Percentiles rank a stretch among this genome's conserved stretches.
Evolutionary conservation across 2,113 vertebrate species (phyloP).

Genomic region (Benitochromis conjunctus): DNA sequence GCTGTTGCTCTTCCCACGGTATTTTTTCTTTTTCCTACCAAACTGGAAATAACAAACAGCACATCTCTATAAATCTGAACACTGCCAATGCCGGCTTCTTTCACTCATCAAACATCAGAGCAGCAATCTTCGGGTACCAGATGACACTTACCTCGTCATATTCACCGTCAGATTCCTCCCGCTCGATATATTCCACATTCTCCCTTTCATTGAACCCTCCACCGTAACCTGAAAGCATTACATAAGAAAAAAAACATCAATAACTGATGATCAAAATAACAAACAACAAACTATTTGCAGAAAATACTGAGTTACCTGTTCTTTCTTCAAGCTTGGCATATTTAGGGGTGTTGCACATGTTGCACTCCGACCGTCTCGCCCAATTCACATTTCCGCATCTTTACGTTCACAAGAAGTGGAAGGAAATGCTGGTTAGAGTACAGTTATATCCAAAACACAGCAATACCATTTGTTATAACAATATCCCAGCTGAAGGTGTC

Average conservation of each 20-base stretch:
- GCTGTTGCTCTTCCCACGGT: constrained; percentile 81
- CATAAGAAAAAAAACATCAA: neutral
- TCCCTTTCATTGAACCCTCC: constrained; percentile 99
- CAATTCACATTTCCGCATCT: constrained; percentile 99
- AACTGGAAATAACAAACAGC: constrained; percentile 69
- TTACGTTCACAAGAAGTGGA: neutral
- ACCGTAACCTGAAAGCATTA: constrained; percentile 83
- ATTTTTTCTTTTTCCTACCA: constrained; percentile 99
- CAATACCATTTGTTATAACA: neutral
- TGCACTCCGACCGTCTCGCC: constrained; percentile 95
- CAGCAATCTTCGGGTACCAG: neutral
- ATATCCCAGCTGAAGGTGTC: neutral
- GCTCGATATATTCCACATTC: constrained; percentile 96
- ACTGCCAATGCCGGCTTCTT: neutral
- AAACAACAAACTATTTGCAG: neutral
- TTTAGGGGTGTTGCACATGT: constrained; percentile 99
- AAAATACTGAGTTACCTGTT: constrained; percentile 77
- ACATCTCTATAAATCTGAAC: neutral
- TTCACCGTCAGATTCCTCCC: constrained; percentile 98
- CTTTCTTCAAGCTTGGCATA: constrained; percentile 97
- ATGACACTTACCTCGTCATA: constrained; percentile 86
- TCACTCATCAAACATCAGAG: neutral
- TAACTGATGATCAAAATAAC: neutral
- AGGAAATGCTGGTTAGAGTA: neutral
- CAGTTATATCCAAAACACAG: neutral